A percentile compares a stretch with the other conserved stretches of the same genome.
Conservation (phyloP, 2,888 invertebrate genomes). For the Galerucella nymphaeae region DNA sequence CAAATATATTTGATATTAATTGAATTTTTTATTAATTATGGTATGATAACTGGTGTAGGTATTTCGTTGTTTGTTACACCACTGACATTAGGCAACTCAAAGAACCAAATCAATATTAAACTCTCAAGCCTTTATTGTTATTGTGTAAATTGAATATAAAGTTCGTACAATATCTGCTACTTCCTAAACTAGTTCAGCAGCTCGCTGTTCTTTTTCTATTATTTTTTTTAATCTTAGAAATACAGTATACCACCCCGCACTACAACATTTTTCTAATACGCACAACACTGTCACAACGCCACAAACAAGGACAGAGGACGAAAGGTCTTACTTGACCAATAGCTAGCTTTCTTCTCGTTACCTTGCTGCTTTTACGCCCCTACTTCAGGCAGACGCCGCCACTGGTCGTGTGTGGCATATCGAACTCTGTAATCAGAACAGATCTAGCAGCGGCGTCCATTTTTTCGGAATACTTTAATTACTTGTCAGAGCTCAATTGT, state of each 20-base stretch:
- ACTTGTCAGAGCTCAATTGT: neutral
- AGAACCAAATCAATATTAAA: too few species aligned
- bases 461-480: constrained; percentile 45
- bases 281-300: constrained; percentile 66
- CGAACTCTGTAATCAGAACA: constrained; percentile 73
- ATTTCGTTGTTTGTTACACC: too few species aligned
- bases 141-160: too few species aligned
- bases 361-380: constrained; percentile 65
- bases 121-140: too few species aligned
- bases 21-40: too few species aligned
- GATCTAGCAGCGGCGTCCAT: constrained; percentile 69
- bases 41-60: too few species aligned
- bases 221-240: constrained; percentile 26
- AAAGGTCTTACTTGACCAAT: constrained; percentile 66
- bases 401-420: constrained; percentile 56
- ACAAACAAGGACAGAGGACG: constrained; percentile 62
- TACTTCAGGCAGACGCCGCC: constrained; percentile 73
- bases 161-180: neutral
- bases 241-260: constrained; percentile 55
- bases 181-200: neutral
- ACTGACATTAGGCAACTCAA: too few species aligned
- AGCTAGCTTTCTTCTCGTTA: constrained; percentile 73
- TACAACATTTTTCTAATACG: constrained; percentile 61
- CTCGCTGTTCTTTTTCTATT: neutral
- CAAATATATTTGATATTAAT: neutral